Base-by-base conservation (phyloP, 2,888 invertebrate species). In the Oxyteleia sp. region DNA sequence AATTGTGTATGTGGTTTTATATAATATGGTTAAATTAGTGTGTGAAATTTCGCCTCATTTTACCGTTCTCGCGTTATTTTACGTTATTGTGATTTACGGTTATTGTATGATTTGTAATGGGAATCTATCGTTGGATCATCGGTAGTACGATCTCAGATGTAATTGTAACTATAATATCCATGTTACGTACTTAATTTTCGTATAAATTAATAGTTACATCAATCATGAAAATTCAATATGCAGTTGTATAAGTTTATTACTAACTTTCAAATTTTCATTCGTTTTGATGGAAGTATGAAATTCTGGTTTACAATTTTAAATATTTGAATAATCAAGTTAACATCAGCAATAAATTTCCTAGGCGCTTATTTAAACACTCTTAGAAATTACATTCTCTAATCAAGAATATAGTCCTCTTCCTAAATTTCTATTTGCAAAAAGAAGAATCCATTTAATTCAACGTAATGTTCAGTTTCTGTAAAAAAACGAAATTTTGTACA, bases 51-150 rank as follows among this genome's bases (percentile, higher is more conserved):
- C 41, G 53, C 61, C 53, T 59, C 29, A 47, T 32, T 75, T 72
- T 59, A 64, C 63, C 45, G 16, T 51, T 26, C 38, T 57, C 47
- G 15, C 41, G 10, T 47, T 55, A 64, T 66, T 75, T 75, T 55
- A 57, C 66, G 49, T 75, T 75, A 75, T 66, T 66, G 49, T 75
- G 49, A 75, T 75, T 75, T 75, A 75, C 55, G 47, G 38, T 75
- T 66, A 66, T 66, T 75, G 49, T 57, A 55, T 63, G 63, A 74
- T 74, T 43, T 35, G 45, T 45, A 55, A 74, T 74, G 63, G 45
- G 43, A 74, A 53, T 53, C 68, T 41, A 61, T 61, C 29, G 35
- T 32, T 35, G n/a, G 41, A 51, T 38, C 38, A 38, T 66, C 23
- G 11, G 64, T 15, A n/a, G 35, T 51, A 11, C 18, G 38, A 26